Percentiles rank a stretch among this genome's conserved stretches.
Evolutionary conservation across 1,140 invertebrate genomes (phyloP).

Genomic region (Drosophila quadrilineata): DNA sequence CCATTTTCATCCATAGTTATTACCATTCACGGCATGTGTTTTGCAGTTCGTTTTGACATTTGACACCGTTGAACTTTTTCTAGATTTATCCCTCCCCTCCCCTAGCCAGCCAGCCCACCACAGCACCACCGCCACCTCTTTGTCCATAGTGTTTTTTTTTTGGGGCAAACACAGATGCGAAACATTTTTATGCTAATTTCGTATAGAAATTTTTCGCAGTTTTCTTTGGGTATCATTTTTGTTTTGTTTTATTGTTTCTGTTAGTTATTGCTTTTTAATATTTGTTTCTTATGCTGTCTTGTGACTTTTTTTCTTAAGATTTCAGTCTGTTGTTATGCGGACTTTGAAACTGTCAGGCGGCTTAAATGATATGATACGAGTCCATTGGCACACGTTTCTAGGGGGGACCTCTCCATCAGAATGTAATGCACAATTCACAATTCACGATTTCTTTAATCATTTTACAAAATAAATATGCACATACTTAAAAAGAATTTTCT

Average conservation of each 20-base stretch:
- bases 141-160: neutral
- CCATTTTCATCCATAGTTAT: constrained; percentile 23
- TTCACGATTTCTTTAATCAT: constrained; percentile 19
- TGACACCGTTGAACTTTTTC: constrained; percentile 69
- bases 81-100: no score
- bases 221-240: constrained; percentile 10
- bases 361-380: constrained; percentile 21
- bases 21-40: constrained; percentile 38
- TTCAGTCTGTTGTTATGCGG: constrained; percentile 41
- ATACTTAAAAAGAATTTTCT: constrained; percentile 17
- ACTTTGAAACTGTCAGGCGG: constrained; percentile 26
- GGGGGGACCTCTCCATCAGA: no score
- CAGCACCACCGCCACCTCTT: no score
- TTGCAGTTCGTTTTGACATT: constrained; percentile 47
- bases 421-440: constrained; percentile 5
- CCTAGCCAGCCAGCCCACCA: neutral
- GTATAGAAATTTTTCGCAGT: constrained; percentile 36
- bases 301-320: constrained; percentile 8
- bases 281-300: no score
- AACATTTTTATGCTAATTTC: constrained; percentile 66
- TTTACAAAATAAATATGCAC: constrained; percentile 37
- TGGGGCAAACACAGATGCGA: constrained; percentile 8
- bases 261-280: no score
- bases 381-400: constrained; percentile 9
- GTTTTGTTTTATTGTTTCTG: neutral